A percentile compares a stretch with the other conserved stretches of the same genome.
Conservation (phyloP, 1,140 invertebrate species). For the Dysdera silvatica region DNA sequence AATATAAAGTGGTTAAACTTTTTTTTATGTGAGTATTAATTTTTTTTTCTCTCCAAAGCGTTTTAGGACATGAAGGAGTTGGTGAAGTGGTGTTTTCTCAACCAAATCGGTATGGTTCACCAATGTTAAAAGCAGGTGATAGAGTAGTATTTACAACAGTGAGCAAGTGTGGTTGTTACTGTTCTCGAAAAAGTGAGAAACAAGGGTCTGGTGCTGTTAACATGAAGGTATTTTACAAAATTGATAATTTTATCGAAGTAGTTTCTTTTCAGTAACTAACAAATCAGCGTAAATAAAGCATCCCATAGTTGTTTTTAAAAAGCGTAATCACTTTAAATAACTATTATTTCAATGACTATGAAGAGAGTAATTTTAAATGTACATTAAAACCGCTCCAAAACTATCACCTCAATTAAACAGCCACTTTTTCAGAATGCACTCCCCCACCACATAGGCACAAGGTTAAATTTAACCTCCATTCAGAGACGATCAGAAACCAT, state of each 20-base stretch:
- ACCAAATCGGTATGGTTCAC: background rate
- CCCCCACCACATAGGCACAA: no score
- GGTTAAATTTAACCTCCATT: no score
- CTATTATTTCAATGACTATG: no score
- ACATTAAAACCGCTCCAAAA: no score
- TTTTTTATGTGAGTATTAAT: no score
- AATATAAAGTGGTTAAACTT: no score
- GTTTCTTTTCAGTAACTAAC: background rate
- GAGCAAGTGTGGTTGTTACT: background rate
- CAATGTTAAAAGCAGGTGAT: constrained; percentile 10
- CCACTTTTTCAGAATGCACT: no score
- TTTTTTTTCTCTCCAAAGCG: background rate
- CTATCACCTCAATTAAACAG: no score
- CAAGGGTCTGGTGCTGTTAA: constrained; percentile 10
- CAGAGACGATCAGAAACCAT: no score
- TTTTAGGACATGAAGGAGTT: constrained; percentile 26
- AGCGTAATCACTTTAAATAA: no score
- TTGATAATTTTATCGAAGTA: background rate
- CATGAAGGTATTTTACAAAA: constrained; percentile 5
- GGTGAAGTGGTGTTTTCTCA: constrained; percentile 17
- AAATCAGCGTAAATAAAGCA: background rate
- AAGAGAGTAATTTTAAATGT: no score
- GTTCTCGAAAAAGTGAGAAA: background rate
- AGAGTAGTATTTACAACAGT: constrained; percentile 12
- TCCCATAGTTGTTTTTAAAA: no score